These are phyloP conservation scores for Meleagris gallopavo DNA, from an alignment of 2,113 vertebrate genomes.

Conservation along the genomic window DNA sequence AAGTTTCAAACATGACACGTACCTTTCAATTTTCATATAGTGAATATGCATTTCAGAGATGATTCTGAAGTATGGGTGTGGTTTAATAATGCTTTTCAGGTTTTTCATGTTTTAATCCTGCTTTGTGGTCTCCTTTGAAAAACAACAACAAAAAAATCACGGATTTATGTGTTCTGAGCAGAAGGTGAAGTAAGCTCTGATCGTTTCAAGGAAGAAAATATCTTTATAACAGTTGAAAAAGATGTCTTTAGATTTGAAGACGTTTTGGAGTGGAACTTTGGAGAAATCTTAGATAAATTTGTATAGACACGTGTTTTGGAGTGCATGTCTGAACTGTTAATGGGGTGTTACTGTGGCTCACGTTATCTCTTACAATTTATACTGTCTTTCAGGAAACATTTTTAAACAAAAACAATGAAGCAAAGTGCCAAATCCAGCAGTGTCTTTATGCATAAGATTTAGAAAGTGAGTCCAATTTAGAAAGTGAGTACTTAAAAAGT, in stretches of 20 bases:
- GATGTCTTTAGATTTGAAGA: conserved; percentile 38
- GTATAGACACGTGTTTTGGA: conserved; percentile 29
- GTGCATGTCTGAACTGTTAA: conserved; percentile 6
- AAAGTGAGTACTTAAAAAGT: background rate
- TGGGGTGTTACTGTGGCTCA: background rate
- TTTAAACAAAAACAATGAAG: conserved; percentile 39
- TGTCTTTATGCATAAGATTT: conserved; percentile 41
- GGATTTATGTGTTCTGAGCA: background rate
- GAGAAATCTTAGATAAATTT: conserved; percentile 13
- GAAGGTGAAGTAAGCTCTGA: background rate
- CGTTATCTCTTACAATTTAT: conserved; percentile 15
- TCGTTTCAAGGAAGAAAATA: conserved; percentile 33
- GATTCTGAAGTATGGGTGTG: conserved; percentile 2
- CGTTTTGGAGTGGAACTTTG: conserved; percentile 43
- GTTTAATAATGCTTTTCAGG: conserved; percentile 2
- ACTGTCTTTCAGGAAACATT: conserved; percentile 38
- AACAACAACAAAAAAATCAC: background rate
- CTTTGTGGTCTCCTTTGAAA: conserved; percentile 43
- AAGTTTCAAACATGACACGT: background rate
- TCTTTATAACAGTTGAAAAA: conserved; percentile 32
- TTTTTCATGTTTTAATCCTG: conserved; percentile 28
- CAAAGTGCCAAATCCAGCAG: conserved; percentile 76
- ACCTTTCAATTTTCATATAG: conserved; percentile 11
- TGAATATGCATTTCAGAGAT: conserved; percentile 16
- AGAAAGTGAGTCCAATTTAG: background rate